phyloP scores from a whole-genome alignment of 1,140 invertebrate species.

The Lineus longissimus region DNA sequence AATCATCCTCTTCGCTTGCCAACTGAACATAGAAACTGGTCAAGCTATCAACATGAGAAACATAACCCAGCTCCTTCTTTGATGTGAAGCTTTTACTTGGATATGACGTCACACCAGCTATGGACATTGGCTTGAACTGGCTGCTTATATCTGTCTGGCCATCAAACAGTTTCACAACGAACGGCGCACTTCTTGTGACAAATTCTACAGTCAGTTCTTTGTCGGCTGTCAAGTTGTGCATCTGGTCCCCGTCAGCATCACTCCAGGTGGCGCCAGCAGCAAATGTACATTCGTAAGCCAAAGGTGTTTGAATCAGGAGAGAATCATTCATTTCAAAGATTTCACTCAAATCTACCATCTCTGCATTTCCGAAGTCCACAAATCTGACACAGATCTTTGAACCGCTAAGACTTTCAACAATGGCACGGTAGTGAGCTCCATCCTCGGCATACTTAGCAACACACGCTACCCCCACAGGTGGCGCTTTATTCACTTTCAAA shows the following conservation, averaged over 20 bases:
- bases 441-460: slow-evolving; percentile 4
- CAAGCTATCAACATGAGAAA: slow-evolving; percentile 49
- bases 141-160: background rate
- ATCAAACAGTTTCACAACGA: background rate
- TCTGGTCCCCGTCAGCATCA: background rate
- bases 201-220: background rate
- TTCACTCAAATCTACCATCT: background rate
- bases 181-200: background rate
- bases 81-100: background rate
- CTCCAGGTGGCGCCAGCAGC: background rate
- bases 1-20: slow-evolving; percentile 38
- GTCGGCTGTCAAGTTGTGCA: background rate
- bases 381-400: background rate
- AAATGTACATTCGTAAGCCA: background rate
- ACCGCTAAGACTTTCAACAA: background rate
- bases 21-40: slow-evolving; percentile 56
- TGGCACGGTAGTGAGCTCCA: background rate
- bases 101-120: background rate
- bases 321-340: background rate
- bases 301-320: background rate
- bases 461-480: background rate
- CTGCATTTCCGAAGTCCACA: slow-evolving; percentile 7
- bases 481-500: background rate
- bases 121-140: background rate
- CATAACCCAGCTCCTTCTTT: background rate